phyloP scores from a whole-genome alignment of 2,888 invertebrate genomes.

The Xestoiulus laeticollis region DNA sequence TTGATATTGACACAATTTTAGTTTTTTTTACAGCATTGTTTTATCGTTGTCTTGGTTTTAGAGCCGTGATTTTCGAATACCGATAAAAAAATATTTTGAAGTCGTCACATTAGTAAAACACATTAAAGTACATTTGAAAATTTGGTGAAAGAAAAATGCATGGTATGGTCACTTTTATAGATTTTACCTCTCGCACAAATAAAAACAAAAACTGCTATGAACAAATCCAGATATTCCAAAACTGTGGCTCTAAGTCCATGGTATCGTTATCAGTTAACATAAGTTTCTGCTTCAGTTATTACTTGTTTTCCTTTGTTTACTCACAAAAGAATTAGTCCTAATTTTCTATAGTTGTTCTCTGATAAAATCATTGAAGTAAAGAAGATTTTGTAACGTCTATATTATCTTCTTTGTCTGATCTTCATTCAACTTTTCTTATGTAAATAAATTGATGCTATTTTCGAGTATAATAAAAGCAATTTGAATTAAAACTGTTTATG shows the following conservation, averaged over 20 bases:
- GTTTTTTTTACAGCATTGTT: background rate
- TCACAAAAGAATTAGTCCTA: background rate
- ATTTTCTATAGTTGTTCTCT: background rate
- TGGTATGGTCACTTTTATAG: conserved; percentile 11
- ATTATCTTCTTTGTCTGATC: background rate
- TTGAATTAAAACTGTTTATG: conserved; percentile 34
- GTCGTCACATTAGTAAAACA: background rate
- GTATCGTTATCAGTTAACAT: background rate
- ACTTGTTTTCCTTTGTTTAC: background rate
- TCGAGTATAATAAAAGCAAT: conserved; percentile 16
- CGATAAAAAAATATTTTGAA: background rate
- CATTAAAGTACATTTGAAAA: background rate
- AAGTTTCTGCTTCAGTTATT: background rate
- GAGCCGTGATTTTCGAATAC: conserved; percentile 38
- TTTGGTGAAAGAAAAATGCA: background rate
- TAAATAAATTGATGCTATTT: conserved; percentile 43
- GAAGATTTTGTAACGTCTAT: background rate
- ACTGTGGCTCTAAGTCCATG: conserved; percentile 36
- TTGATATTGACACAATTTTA: background rate
- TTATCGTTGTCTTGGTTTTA: background rate
- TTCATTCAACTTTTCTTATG: background rate
- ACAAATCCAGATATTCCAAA: background rate
- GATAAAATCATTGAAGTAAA: background rate
- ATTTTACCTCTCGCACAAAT: background rate
- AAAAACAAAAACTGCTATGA: background rate